Evolutionary conservation across 2,888 invertebrate genomes (phyloP).

Genomic region (Diloba caeruleocephala): DNA sequence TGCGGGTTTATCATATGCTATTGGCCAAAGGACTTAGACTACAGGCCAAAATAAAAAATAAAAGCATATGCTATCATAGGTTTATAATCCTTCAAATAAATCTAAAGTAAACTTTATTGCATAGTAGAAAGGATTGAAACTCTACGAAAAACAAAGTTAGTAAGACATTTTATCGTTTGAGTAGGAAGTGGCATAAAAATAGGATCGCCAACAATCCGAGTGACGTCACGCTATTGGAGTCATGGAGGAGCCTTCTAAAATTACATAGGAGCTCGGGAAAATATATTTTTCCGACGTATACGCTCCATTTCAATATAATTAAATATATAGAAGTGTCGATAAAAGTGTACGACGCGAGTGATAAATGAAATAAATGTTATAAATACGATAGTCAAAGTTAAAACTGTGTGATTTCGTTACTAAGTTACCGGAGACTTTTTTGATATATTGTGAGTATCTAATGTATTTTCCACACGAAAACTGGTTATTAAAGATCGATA

Average conservation of each 20-base stretch:
- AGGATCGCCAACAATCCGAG: conserved; percentile 87
- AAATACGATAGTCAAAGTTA: conserved; percentile 49
- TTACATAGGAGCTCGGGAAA: conserved; percentile 82
- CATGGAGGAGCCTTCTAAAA: conserved; percentile 86
- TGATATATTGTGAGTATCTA: conserved; percentile 81
- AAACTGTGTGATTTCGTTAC: conserved; percentile 67
- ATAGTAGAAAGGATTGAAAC: conserved; percentile 68
- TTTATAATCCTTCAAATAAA: conserved; percentile 60
- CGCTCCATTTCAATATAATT: conserved; percentile 72
- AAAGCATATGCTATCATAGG: conserved; percentile 58
- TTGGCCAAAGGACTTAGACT: no score
- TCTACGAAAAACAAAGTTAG: conserved; percentile 58
- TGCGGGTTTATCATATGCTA: no score
- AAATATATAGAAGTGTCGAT: conserved; percentile 71
- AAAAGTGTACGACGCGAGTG: conserved; percentile 75
- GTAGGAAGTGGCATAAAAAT: conserved; percentile 86
- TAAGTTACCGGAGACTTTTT: conserved; percentile 72
- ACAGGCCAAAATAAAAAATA: no score
- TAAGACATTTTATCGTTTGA: conserved; percentile 76
- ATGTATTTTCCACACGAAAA: conserved; percentile 65
- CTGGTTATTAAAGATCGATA: conserved; percentile 73
- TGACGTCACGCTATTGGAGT: conserved; percentile 86
- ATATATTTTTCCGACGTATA: conserved; percentile 72
- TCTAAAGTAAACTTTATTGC: conserved; percentile 70
- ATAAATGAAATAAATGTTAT: conserved; percentile 54